Evolutionary conservation across 2,888 invertebrate genomes (phyloP).

Genomic region (Rotaria macrura): DNA sequence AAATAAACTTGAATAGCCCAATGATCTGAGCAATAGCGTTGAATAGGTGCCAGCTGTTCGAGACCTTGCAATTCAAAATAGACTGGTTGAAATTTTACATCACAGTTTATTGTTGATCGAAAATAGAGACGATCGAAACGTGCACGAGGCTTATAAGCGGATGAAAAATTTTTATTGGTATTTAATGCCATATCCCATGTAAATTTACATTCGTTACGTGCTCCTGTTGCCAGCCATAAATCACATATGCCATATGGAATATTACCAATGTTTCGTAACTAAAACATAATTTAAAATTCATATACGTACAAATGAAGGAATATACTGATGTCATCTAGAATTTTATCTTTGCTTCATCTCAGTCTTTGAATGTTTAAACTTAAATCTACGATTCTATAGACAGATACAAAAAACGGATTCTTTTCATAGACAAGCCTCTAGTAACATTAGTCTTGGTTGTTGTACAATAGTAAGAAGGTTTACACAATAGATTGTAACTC

Average conservation of each 20-base stretch:
- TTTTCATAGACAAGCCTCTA: too few species aligned
- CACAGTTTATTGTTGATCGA: conserved; percentile 6
- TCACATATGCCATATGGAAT: conserved; percentile 51
- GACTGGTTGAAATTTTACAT: conserved; percentile 39
- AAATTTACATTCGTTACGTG: conserved; percentile 51
- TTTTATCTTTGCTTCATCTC: too few species aligned
- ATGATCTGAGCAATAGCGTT: conserved; percentile 56
- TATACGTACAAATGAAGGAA: too few species aligned
- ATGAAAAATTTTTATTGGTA: conserved; percentile 51
- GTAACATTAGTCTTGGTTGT: too few species aligned
- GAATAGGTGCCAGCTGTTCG: conserved; percentile 51
- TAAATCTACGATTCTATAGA: too few species aligned
- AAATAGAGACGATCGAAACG: conserved; percentile 53
- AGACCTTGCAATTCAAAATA: conserved; percentile 55
- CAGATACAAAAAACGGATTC: too few species aligned
- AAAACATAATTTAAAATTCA: too few species aligned
- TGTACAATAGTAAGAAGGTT: too few species aligned
- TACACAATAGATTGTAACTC: too few species aligned
- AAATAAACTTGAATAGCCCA: conserved; percentile 53
- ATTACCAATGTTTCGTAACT: conserved; percentile 44
- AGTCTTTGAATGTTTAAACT: too few species aligned
- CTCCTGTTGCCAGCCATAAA: conserved; percentile 55
- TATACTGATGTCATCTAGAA: too few species aligned
- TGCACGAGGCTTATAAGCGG: conserved; percentile 42
- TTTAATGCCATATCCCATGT: conserved; percentile 57